phyloP scores from a whole-genome alignment of 2,888 invertebrate genomes.

The Pheosia tremula region DNA sequence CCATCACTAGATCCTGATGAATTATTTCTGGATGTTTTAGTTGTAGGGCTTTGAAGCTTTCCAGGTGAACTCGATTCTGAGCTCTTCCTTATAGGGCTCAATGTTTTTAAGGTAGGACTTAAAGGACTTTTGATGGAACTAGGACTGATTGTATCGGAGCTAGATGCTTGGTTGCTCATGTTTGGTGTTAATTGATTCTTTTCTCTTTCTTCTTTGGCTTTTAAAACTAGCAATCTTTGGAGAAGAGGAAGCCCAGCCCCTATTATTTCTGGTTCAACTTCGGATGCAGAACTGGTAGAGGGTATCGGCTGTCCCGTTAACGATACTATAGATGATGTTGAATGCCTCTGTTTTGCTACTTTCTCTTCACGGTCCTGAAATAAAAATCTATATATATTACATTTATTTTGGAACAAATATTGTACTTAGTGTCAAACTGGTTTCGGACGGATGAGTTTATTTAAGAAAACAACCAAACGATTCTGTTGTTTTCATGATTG shows the following conservation, averaged over 20 bases:
- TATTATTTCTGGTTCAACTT: slow-evolving; percentile 85
- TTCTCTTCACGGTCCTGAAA: slow-evolving; percentile 81
- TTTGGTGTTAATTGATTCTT: slow-evolving; percentile 74
- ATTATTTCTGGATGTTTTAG: slow-evolving; percentile 77
- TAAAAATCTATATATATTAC: slow-evolving; percentile 1
- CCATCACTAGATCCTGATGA: slow-evolving; percentile 77
- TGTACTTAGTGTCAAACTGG: too few relatives aligned
- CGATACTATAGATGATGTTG: slow-evolving; percentile 65
- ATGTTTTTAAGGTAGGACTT: slow-evolving; percentile 78
- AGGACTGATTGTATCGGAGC: slow-evolving; percentile 80
- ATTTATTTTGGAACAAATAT: too few relatives aligned
- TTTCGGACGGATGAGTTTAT: too few relatives aligned
- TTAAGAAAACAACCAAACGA: too few relatives aligned
- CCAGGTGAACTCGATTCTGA: slow-evolving; percentile 80
- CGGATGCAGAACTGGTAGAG: slow-evolving; percentile 85
- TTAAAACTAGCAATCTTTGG: slow-evolving; percentile 89
- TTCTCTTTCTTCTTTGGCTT: slow-evolving; percentile 89
- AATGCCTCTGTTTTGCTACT: slow-evolving; percentile 74
- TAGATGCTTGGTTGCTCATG: slow-evolving; percentile 77
- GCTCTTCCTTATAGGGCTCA: slow-evolving; percentile 78
- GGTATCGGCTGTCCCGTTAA: slow-evolving; percentile 84
- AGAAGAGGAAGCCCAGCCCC: slow-evolving; percentile 89
- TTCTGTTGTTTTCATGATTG: too few relatives aligned
- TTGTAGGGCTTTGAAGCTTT: slow-evolving; percentile 76
- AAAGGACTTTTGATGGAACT: slow-evolving; percentile 80